Evolutionary conservation across 2,113 vertebrate species (phyloP), one percentile per base, ranked within the genome.

Genomic region (Corydoras maculifer): DNA sequence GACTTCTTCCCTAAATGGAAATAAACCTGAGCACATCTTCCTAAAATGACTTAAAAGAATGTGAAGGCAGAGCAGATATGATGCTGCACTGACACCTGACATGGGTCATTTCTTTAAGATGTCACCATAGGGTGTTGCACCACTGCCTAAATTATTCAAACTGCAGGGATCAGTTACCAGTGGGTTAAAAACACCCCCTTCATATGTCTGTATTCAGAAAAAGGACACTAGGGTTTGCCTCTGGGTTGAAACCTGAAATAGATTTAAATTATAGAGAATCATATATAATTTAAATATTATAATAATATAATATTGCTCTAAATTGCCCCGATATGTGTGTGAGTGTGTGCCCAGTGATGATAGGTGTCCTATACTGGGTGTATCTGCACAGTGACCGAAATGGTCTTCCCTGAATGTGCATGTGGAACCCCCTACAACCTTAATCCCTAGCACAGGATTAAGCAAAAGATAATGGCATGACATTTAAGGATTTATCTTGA

Each of bases 121-220:
- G 55, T 54, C 35, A 30, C 32, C 69, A 63, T 18, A 31, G 10
- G 58, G 66, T 35, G 68, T 61, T 65, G 73, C 25, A 64, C 68
- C 50, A 59, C 35, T 59, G 70, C 63, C 58, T 82, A 75, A 70
- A 81, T 82, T 79, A 82, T 81, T 80, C 54, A 82, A 75, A n/a
- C 35, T 49, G 12, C 60, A 58, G 71, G 77, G 73, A 79, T 81
- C 75, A 14, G 73, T 76, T 82, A 51, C 73, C 70, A 15, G 50
- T 53, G 18, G 53, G 49, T 57, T 49, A 77, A 65, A 7, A 8
- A 62, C 30, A 2, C 2, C 59, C 7, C 8, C 9, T 30, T 15
- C 13, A 30, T 57, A 48, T 68, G 60, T 54, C 48, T 53, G n/a
- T 25, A 51, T 57, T 53, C 51, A 14, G 10, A 12, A 53, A 53